Percentiles rank a stretch among this genome's conserved stretches.
These are phyloP conservation scores for Turritopsis dohrnii DNA, from an alignment of 30 jellyfish, hydroid and myxozoan genomes.

Conservation along the genomic window DNA sequence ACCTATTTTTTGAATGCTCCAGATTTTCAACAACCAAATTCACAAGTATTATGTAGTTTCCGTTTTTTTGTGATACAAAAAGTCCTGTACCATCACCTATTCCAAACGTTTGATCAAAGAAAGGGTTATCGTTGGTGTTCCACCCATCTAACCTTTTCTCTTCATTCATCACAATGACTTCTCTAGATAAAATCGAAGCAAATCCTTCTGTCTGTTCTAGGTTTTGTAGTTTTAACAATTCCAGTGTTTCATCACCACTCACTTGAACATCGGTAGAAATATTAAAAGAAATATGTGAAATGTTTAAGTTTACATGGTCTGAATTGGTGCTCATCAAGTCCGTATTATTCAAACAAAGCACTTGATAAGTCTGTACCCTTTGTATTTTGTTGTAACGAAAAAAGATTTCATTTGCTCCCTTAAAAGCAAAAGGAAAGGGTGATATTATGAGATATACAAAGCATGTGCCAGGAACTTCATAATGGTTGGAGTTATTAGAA, in stretches of 20 bases:
- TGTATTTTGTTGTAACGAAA: not conserved
- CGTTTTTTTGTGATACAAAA: not conserved
- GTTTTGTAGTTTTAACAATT: not conserved
- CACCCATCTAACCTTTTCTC: not conserved
- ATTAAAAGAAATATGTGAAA: not conserved
- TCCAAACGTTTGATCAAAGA: not conserved
- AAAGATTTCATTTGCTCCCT: not conserved
- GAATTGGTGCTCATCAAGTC: not conserved
- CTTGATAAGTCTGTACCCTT: not conserved
- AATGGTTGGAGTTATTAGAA: not conserved
- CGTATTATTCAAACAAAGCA: not conserved
- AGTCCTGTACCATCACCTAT: not conserved
- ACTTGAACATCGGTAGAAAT: not conserved
- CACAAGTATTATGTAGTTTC: not conserved
- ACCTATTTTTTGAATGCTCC: not conserved
- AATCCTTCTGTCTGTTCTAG: not conserved
- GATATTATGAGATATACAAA: not conserved
- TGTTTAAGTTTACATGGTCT: not conserved
- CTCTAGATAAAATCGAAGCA: not conserved
- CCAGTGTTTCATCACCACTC: not conserved
- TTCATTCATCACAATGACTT: not conserved
- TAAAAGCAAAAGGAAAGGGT: not conserved
- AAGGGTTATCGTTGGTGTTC: not conserved
- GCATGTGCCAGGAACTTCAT: not conserved
- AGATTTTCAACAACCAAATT: not conserved